phyloP scores from a whole-genome alignment of 2,797 vertebrate genomes.

The Tauraco hartlaubi region DNA sequence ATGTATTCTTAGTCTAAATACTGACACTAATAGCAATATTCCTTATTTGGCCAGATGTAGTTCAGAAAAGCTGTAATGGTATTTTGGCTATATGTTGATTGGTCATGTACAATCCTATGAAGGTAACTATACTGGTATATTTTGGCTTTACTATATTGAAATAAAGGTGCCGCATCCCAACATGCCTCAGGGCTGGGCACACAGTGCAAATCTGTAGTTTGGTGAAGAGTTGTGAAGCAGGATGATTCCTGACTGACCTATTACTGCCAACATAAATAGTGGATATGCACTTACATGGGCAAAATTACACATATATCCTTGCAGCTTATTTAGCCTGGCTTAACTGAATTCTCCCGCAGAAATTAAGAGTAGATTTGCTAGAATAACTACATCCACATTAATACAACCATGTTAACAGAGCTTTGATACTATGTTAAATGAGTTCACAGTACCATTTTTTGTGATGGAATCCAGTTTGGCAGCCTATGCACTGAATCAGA shows the following conservation, averaged over 20 bases:
- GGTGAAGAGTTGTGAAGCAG: not conserved
- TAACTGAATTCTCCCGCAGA: too few species aligned
- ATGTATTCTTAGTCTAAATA: not conserved
- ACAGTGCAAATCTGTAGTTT: not conserved
- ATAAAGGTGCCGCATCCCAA: not conserved
- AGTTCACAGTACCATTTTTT: not conserved
- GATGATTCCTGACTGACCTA: not conserved
- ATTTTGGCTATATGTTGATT: not conserved
- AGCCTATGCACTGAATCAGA: not conserved
- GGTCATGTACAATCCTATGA: not conserved
- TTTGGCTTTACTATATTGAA: not conserved
- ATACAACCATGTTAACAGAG: not conserved
- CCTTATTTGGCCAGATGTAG: not conserved
- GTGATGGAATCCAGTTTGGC: not conserved
- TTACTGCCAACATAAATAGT: not conserved
- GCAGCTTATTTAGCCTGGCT: not conserved
- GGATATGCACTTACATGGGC: not conserved
- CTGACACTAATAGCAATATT: not conserved
- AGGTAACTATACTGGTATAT: not conserved
- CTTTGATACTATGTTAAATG: not conserved
- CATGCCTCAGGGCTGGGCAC: not conserved
- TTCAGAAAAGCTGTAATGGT: not conserved
- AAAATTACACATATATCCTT: not conserved
- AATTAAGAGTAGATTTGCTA: not conserved
- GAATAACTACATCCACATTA: not conserved